Percentiles rank a stretch among this genome's conserved stretches.
Evolutionary conservation across 1,140 invertebrate genomes (phyloP).

Genomic region (Aphelinus certus): DNA sequence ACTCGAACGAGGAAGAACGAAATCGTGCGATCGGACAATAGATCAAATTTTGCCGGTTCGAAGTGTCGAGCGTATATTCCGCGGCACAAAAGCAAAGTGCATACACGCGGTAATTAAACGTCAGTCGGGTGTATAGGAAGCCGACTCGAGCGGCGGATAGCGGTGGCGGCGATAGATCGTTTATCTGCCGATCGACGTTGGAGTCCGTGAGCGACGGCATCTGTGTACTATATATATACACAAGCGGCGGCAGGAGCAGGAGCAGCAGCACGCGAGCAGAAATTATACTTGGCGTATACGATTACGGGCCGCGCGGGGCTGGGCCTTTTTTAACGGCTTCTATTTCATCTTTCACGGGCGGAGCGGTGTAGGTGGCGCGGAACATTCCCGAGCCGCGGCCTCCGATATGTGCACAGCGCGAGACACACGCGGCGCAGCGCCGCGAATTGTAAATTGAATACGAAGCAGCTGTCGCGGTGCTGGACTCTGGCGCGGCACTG

Average conservation of each 20-base stretch:
- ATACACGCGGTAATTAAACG: no score
- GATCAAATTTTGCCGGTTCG: no score
- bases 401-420: not conserved
- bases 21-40: no score
- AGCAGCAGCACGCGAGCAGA: constrained; percentile 21
- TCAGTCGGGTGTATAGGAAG: no score
- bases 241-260: no score
- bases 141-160: no score
- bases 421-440: not conserved
- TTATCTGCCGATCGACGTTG: constrained; percentile 18
- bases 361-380: constrained; percentile 46
- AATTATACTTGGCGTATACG: constrained; percentile 28
- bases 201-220: not conserved
- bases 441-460: constrained; percentile 51
- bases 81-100: no score
- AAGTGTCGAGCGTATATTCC: no score
- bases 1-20: no score
- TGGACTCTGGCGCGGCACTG: constrained; percentile 45
- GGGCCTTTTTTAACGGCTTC: constrained; percentile 1
- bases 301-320: not conserved
- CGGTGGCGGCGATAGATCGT: not conserved
- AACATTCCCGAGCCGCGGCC: not conserved
- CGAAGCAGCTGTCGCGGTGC: constrained; percentile 47
- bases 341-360: constrained; percentile 3
- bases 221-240: not conserved